Percentiles rank a stretch among this genome's conserved stretches.
Evolutionary conservation across 2,888 invertebrate species (phyloP).

Genomic region (Meliscaeva auricollis): DNA sequence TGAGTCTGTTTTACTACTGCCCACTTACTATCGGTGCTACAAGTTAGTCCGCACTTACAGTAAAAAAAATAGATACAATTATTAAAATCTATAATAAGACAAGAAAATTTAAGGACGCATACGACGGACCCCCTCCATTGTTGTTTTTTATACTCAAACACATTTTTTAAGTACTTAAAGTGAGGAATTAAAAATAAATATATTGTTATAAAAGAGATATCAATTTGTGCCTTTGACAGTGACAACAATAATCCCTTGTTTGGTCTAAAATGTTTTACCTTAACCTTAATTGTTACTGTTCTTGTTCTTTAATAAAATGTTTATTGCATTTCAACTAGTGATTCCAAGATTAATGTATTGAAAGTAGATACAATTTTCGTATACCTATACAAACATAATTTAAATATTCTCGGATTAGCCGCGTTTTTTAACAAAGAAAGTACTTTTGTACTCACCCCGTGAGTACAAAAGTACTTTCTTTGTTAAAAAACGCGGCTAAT

Average conservation of each 20-base stretch:
- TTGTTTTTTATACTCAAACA: slow-evolving; percentile 6
- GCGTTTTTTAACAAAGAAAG: too few species aligned
- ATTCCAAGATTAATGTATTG: slow-evolving; percentile 1
- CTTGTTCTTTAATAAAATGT: background rate
- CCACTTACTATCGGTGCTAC: slow-evolving; percentile 49
- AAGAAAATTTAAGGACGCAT: slow-evolving; percentile 25
- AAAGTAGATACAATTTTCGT: too few species aligned
- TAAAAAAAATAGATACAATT: slow-evolving; percentile 29
- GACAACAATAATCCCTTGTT: slow-evolving; percentile 27
- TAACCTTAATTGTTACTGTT: slow-evolving; percentile 28
- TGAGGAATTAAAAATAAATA: slow-evolving; percentile 26
- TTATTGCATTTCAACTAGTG: too few species aligned
- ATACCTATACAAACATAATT: too few species aligned
- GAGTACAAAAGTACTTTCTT: too few species aligned
- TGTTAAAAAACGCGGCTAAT: too few species aligned
- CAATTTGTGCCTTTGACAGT: slow-evolving; percentile 66
- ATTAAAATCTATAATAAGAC: background rate
- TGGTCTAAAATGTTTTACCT: too few species aligned
- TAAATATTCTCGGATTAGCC: too few species aligned
- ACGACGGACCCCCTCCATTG: slow-evolving; percentile 6
- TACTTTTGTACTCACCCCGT: too few species aligned
- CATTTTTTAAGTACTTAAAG: slow-evolving; percentile 28
- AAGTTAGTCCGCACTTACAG: background rate
- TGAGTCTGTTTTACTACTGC: background rate
- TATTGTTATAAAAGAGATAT: slow-evolving; percentile 30